phyloP scores from a whole-genome alignment of 2,113 vertebrate species.

The Spheniscus mendiculus region DNA sequence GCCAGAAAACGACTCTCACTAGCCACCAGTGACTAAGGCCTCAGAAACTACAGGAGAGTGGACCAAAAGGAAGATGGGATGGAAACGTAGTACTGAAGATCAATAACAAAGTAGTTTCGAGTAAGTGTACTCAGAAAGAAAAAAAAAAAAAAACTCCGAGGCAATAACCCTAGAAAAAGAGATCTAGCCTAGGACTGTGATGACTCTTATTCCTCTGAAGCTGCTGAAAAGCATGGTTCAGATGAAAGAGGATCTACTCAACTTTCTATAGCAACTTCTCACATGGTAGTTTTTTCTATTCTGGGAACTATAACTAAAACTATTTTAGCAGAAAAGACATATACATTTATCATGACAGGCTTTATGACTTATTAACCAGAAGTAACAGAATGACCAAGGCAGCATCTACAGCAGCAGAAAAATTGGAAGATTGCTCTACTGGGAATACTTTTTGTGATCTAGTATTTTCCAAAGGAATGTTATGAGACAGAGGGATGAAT shows the following conservation, averaged over 20 bases:
- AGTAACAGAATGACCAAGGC: constrained; percentile 18
- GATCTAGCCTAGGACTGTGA: neutral
- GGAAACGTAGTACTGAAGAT: neutral
- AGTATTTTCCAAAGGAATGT: constrained; percentile 5
- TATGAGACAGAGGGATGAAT: neutral
- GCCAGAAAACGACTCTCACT: neutral
- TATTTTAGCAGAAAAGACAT: constrained; percentile 22
- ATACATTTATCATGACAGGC: neutral
- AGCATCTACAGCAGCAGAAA: constrained; percentile 25
- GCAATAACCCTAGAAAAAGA: neutral
- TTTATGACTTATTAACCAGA: constrained; percentile 46
- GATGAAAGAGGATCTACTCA: neutral
- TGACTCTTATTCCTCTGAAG: neutral
- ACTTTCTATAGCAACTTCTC: neutral
- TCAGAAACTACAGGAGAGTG: neutral
- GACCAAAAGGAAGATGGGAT: neutral
- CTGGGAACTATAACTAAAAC: neutral
- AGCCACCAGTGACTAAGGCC: neutral
- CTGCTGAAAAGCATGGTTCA: neutral
- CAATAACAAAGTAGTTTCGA: neutral
- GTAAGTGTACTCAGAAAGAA: neutral
- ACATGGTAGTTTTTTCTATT: neutral
- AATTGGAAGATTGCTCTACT: neutral
- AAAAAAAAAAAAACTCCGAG: neutral
- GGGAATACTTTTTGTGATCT: constrained; percentile 19